A percentile compares a stretch with the other conserved stretches of the same genome.
These are phyloP conservation scores for Falcaria lacertinaria DNA, from an alignment of 2,888 invertebrate species.

Conservation along the genomic window DNA sequence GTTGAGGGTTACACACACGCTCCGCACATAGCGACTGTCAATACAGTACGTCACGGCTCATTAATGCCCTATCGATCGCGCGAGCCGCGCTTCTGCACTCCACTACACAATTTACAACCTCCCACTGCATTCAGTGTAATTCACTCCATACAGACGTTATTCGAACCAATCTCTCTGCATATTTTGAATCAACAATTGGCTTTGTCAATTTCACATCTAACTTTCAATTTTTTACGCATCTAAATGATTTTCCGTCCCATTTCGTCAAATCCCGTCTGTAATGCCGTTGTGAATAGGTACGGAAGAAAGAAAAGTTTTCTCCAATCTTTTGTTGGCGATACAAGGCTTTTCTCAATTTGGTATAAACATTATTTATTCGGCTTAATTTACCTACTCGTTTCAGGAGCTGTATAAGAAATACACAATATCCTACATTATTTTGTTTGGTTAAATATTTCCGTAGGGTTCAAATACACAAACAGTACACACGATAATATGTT, in stretches of 20 bases:
- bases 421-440: neutral
- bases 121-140: constrained; percentile 1
- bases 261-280: constrained; percentile 45
- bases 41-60: constrained; percentile 53
- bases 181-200: constrained; percentile 33
- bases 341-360: constrained; percentile 27
- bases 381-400: constrained; percentile 5
- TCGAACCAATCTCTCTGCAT: constrained; percentile 7
- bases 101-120: constrained; percentile 13
- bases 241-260: constrained; percentile 52
- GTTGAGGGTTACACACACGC: constrained; percentile 12
- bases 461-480: too few species aligned
- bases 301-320: constrained; percentile 34
- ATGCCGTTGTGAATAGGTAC: constrained; percentile 48
- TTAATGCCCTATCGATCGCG: constrained; percentile 61
- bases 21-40: constrained; percentile 44
- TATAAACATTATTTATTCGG: constrained; percentile 12
- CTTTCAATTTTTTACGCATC: constrained; percentile 59
- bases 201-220: constrained; percentile 42
- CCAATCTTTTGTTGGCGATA: constrained; percentile 33
- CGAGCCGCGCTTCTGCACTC: constrained; percentile 7
- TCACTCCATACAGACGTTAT: constrained; percentile 6
- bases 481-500: too few species aligned
- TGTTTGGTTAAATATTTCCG: neutral
- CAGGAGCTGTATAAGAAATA: neutral